These are phyloP conservation scores for Tipula unca DNA, from an alignment of 2,888 invertebrate species.

Conservation along the genomic window DNA sequence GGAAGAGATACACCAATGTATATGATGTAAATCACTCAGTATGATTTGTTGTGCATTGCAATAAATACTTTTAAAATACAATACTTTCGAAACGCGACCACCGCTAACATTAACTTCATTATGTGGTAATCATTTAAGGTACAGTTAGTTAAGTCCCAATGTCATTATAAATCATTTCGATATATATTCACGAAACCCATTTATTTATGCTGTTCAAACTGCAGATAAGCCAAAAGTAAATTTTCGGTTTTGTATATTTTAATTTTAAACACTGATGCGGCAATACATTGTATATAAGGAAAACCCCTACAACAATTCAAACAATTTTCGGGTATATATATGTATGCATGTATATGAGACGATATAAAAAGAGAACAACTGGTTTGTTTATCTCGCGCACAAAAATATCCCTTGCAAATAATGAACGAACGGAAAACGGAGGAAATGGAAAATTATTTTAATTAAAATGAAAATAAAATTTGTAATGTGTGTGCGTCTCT, in stretches of 20 bases:
- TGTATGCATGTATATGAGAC: too few relatives aligned
- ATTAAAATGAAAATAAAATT: neutral
- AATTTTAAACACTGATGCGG: neutral
- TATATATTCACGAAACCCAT: neutral
- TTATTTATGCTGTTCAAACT: neutral
- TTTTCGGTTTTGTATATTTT: neutral
- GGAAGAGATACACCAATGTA: too few relatives aligned
- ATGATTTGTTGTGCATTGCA: too few relatives aligned
- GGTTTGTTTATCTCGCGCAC: neutral
- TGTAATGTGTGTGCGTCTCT: neutral
- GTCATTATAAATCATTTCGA: neutral
- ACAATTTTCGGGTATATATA: neutral
- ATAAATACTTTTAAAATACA: too few relatives aligned
- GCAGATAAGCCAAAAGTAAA: neutral
- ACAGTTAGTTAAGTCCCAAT: neutral
- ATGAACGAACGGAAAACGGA: neutral
- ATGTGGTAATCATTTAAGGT: neutral
- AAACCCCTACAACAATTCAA: neutral
- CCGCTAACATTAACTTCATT: neutral
- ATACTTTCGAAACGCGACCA: neutral
- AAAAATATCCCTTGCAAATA: neutral
- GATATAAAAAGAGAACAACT: neutral
- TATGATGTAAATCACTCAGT: too few relatives aligned
- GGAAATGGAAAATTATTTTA: neutral
- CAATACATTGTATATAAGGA: neutral